These are phyloP conservation scores for Gnathonemus echidnorhynchus DNA, from an alignment of 2,113 vertebrate species.

Conservation along the genomic window DNA sequence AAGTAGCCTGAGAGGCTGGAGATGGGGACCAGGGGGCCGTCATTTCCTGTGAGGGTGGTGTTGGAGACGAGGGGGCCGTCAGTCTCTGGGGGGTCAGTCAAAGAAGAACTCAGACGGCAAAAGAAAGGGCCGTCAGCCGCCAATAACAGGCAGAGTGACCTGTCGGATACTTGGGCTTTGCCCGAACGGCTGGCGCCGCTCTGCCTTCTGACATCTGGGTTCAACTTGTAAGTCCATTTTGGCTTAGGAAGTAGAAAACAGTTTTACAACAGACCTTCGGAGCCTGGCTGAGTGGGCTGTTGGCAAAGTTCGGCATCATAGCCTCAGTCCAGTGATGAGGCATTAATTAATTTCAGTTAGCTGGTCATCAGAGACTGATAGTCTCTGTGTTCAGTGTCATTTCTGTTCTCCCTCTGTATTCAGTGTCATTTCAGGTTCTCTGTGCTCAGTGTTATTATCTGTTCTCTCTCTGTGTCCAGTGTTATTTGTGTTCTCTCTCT, in stretches of 20 bases:
- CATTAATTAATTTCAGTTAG: background rate
- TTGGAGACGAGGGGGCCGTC: background rate
- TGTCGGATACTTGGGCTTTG: background rate
- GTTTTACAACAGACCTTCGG: background rate
- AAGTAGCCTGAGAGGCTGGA: background rate
- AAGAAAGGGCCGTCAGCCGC: background rate
- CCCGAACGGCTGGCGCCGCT: background rate
- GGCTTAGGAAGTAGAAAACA: background rate
- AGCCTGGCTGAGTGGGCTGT: background rate
- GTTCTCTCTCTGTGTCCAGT: background rate
- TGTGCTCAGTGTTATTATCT: background rate
- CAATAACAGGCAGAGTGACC: background rate
- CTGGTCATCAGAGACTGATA: background rate
- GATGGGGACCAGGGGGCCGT: background rate
- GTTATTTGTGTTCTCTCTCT: background rate
- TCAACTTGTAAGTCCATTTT: background rate
- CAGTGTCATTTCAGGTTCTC: background rate
- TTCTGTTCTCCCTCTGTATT: background rate
- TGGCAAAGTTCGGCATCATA: background rate
- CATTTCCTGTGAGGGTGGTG: background rate
- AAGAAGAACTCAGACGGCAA: background rate
- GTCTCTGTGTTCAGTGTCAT: background rate
- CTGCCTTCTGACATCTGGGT: background rate
- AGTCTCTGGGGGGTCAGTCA: background rate
- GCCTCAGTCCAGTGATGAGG: background rate